phyloP scores from a whole-genome alignment of 2,113 vertebrate genomes.

The crab-eating macaque (Macaca fascicularis) region T2T-MFA8v1.1 NC_088376.1:109117501-109118000 shows the following conservation, averaged over 20 bases:
- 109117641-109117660: not conserved
- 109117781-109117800: not conserved
- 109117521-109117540: not conserved
- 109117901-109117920: not conserved
- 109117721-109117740: not conserved
- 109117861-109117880: not conserved
- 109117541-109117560: not conserved
- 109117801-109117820: not conserved
- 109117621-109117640: not conserved
- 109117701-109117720: not conserved
- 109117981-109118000: not conserved
- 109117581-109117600: not conserved
- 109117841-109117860: not conserved
- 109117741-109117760: not conserved
- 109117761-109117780: not conserved
- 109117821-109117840: not conserved
- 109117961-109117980: no score
- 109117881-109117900: not conserved
- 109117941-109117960: not conserved
- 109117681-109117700: not conserved
- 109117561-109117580: rapidly evolving
- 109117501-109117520: not conserved
- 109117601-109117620: not conserved
- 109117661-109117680: not conserved
- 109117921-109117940: not conserved